These are phyloP conservation scores for Oxyura jamaicensis DNA, from an alignment of 2,113 vertebrate genomes.

Conservation along the genomic window DNA sequence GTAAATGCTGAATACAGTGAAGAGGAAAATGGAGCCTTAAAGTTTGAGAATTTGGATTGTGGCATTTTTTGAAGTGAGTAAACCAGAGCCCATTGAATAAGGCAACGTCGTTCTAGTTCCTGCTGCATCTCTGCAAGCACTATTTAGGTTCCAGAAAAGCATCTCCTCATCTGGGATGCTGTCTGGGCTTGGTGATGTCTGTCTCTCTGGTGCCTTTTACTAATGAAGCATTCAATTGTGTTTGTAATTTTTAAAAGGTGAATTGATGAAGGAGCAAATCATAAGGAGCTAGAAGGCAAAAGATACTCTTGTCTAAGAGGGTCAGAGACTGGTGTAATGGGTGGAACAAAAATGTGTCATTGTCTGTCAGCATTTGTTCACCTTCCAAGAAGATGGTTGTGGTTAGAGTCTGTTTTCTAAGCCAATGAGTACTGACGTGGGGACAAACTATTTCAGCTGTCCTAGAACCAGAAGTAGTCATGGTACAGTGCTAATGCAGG, in stretches of 20 bases:
- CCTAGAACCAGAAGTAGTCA: neutral
- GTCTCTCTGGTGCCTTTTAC: neutral
- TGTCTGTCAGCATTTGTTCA: neutral
- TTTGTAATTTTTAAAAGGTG: neutral
- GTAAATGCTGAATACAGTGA: slow-evolving; percentile 43
- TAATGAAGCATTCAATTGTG: neutral
- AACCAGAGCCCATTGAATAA: neutral
- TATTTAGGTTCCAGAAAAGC: neutral
- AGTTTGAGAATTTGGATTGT: slow-evolving; percentile 21
- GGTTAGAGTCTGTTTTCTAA: neutral
- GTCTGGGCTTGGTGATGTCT: neutral
- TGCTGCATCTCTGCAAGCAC: neutral
- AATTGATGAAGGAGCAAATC: neutral
- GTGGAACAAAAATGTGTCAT: neutral
- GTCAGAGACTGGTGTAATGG: neutral
- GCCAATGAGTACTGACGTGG: neutral
- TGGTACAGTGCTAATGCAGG: neutral
- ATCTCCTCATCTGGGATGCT: neutral
- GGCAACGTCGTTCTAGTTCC: neutral
- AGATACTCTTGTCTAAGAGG: neutral
- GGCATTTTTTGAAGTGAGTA: neutral
- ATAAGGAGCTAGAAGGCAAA: neutral
- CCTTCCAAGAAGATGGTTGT: neutral
- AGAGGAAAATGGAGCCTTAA: slow-evolving; percentile 30
- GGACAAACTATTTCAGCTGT: neutral